A percentile compares a stretch with the other conserved stretches of the same genome.
phyloP scores from a whole-genome alignment of 2,113 vertebrate species.

The Lampris incognitus region DNA sequence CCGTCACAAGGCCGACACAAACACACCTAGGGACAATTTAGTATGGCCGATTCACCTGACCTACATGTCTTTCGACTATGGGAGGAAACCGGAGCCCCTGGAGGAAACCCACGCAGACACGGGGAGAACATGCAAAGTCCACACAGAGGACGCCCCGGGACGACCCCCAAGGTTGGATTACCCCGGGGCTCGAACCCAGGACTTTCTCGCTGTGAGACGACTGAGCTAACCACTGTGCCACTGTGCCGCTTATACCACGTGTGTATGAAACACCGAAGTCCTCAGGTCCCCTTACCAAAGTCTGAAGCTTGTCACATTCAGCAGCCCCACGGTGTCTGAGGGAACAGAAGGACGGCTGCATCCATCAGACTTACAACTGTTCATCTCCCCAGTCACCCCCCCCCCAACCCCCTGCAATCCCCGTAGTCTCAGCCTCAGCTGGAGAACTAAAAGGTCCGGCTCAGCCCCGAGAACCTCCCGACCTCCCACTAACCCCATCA shows the following conservation, averaged over 20 bases:
- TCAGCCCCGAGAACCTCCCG: constrained; percentile 36
- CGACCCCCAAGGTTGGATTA: no score
- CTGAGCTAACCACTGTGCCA: no score
- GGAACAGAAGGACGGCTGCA: constrained; percentile 13
- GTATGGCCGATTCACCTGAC: no score
- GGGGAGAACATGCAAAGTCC: no score
- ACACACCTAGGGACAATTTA: no score
- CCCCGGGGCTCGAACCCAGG: no score
- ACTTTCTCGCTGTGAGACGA: no score
- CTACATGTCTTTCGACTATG: no score
- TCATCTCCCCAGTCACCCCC: constrained; percentile 6
- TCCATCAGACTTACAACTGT: constrained; percentile 14
- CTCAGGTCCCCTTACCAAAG: constrained; percentile 42
- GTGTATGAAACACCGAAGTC: constrained; percentile 20
- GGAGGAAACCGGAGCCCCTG: no score
- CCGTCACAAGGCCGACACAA: no score
- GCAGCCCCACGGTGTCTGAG: constrained; percentile 30
- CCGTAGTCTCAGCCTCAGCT: constrained; percentile 62
- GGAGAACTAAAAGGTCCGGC: constrained; percentile 51
- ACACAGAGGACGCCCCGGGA: no score
- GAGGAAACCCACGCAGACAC: no score
- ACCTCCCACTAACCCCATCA: background rate
- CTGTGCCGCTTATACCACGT: background rate
- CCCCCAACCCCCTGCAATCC: constrained; percentile 13
- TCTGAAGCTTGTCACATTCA: constrained; percentile 66